Evolutionary conservation across 2,888 invertebrate species (phyloP), one percentile per base, ranked within the genome.

Genomic region (Heliconius ismenius): DNA sequence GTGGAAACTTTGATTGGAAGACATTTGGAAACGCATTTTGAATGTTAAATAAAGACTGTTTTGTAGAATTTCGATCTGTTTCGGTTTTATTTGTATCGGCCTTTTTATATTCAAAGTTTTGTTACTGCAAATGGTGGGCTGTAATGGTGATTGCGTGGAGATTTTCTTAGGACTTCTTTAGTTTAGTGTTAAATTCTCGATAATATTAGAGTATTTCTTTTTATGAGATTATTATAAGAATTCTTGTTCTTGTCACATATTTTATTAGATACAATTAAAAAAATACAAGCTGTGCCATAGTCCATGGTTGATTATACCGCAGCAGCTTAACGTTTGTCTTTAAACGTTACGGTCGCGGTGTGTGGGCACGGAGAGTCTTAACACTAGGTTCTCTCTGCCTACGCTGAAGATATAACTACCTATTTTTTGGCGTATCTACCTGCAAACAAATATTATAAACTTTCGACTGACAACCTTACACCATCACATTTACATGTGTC

Each of bases 1-100:
- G 79, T 81, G 79, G 83, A 83, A 86, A 86, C 85, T 89, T 87
- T 87, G 88, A 90, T 89, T 89, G 85, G 85, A 80, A 79, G 83
- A 82, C 82, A 83, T 81, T 83, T 79, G 81, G 80, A 79, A 83
- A 88, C 89, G 87, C 86, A 82, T 76, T 77, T 67, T 78, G 90
- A 90, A 91, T 90, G 84, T 85, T 87, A 89, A 90, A 70, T 64
- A 77, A 77, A 84, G 83, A 76, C 81, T 81, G 81, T 84, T 83
- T 82, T 76, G 70, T 32, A 11, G 70, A 58, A 70, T 32, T 70
- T n/a, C 58, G 54, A 70, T 67, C 67, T 39, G 9, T 24, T 75
- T 79, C 67, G 28, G 77, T 85, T 88, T 87, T 87, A 88, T 86
- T 84, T 83, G 82, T 82, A 83, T 85, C 76, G 78, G 75, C 63